A percentile compares a stretch with the other conserved stretches of the same genome.
Evolutionary conservation across 2,797 vertebrate genomes (phyloP).

Genomic region (Amniataba percoides): DNA sequence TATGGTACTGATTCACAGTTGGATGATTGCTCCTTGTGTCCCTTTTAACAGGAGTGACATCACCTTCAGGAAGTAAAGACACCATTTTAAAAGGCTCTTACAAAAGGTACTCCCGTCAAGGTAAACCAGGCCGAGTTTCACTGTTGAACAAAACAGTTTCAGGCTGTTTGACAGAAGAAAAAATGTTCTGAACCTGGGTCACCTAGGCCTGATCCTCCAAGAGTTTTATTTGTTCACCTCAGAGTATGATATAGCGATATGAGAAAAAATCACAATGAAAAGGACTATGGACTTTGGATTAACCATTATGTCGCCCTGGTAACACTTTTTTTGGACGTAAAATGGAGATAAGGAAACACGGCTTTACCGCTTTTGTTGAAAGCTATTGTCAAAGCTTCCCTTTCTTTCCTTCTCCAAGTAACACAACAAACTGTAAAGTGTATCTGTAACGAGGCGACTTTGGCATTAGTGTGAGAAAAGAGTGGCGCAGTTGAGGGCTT

Average conservation of each 20-base stretch:
- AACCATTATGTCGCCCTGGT: background rate
- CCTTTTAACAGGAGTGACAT: constrained; percentile 6
- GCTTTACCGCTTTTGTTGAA: background rate
- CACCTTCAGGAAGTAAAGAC: constrained; percentile 4
- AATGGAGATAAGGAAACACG: constrained; percentile 23
- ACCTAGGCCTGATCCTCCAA: background rate
- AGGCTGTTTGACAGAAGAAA: background rate
- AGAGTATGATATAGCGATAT: constrained; percentile 14
- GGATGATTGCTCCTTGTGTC: background rate
- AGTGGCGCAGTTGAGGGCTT: constrained; percentile 8
- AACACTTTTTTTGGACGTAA: background rate
- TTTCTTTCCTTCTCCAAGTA: constrained; percentile 8
- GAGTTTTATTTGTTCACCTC: constrained; percentile 28
- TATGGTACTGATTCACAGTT: constrained; percentile 3
- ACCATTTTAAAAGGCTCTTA: constrained; percentile 9
- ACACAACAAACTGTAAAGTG: constrained; percentile 18
- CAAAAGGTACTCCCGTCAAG: background rate
- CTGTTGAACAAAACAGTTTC: background rate
- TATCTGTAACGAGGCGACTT: constrained; percentile 20
- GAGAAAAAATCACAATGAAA: background rate
- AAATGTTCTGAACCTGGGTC: background rate
- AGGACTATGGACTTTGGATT: constrained; percentile 15
- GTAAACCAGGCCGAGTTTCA: background rate
- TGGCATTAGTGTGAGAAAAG: constrained; percentile 27
- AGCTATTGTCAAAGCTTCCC: constrained; percentile 9